Conservation (phyloP, 2,797 vertebrate species). For the Ctenopoma kingsleyae region DNA sequence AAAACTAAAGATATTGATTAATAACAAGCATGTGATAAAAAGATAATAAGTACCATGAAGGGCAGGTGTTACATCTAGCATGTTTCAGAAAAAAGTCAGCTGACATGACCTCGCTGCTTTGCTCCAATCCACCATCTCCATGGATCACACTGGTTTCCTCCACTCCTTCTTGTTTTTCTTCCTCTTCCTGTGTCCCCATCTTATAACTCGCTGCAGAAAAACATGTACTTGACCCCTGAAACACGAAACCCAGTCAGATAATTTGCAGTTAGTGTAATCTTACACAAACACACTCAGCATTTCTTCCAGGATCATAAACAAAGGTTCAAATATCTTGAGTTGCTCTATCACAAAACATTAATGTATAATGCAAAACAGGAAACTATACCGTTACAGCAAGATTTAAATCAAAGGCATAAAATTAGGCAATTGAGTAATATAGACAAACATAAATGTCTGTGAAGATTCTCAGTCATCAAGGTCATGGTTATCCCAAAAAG, state of each 20-base stretch:
- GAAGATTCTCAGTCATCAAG: too few species aligned
- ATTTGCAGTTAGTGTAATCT: constrained; percentile 17
- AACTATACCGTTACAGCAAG: too few species aligned
- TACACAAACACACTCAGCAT: constrained; percentile 15
- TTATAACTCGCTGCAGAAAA: constrained; percentile 46
- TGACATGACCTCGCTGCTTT: constrained; percentile 26
- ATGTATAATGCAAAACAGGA: too few species aligned
- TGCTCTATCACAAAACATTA: too few species aligned
- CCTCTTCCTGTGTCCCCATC: constrained; percentile 17
- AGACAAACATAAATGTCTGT: too few species aligned
- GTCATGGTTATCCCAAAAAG: too few species aligned
- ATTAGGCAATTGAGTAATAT: too few species aligned
- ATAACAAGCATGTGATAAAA: background rate
- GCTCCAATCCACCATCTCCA: constrained; percentile 13
- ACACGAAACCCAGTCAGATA: constrained; percentile 59
- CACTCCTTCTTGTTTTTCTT: constrained; percentile 22
- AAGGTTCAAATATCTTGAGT: background rate
- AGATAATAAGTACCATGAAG: constrained; percentile 51
- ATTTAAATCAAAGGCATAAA: too few species aligned
- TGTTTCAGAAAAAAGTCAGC: constrained; percentile 15
- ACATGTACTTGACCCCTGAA: constrained; percentile 66
- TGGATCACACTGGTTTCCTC: constrained; percentile 12
- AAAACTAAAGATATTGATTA: background rate
- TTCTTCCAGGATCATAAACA: constrained; percentile 6
- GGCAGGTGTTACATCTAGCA: constrained; percentile 8